Percentiles rank a stretch among this genome's conserved stretches.
These are phyloP conservation scores for Cettia cetti DNA, from an alignment of 2,113 vertebrate species.

Conservation along the genomic window DNA sequence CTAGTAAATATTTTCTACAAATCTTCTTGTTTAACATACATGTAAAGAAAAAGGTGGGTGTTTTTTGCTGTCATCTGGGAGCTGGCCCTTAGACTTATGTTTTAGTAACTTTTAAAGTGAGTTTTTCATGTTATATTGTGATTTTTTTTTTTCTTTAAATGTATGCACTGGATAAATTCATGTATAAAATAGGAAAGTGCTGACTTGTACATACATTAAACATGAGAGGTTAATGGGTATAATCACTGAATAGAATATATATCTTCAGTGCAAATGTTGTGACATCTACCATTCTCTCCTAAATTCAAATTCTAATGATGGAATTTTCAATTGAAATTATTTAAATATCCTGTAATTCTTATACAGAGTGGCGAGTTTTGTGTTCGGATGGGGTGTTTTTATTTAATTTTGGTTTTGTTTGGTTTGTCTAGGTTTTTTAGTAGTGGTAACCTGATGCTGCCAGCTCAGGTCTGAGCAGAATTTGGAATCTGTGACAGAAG, in stretches of 20 bases:
- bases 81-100: neutral
- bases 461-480: neutral
- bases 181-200: neutral
- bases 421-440: neutral
- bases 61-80: neutral
- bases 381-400: neutral
- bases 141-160: neutral
- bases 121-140: neutral
- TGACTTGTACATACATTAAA: neutral
- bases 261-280: neutral
- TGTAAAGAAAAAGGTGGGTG: neutral
- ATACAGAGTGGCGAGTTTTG: rapidly evolving
- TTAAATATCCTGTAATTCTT: neutral
- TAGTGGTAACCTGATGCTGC: neutral
- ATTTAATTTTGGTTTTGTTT: neutral
- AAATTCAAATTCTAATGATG: neutral
- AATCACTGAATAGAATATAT: neutral
- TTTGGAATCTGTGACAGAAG: neutral
- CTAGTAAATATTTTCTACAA: neutral
- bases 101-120: neutral
- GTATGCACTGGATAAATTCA: neutral
- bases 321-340: neutral
- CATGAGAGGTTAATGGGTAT: neutral
- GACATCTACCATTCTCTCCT: neutral
- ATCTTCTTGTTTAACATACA: neutral